Evolutionary conservation across 2,888 invertebrate species (phyloP), one percentile per base, ranked within the genome.

Genomic region (Thereva unica): DNA sequence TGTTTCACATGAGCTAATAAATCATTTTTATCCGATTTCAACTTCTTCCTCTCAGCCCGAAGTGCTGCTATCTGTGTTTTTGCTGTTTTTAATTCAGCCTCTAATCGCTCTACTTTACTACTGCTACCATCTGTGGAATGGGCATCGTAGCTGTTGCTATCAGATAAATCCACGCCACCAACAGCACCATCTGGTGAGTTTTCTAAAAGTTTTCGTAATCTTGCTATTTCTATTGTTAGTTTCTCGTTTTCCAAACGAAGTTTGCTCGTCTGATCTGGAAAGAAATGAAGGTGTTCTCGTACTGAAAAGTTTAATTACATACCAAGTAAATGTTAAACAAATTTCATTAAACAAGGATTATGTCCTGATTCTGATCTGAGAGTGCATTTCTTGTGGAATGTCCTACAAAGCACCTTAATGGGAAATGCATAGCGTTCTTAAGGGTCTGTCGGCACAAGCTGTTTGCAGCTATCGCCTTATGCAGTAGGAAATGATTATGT

Each of bases 1-100:
- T 96, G 95, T 80, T 95, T 95, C 89, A 96, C 95, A 83, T 96
- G 95, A 78, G 90, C 92, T 73, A 96, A 84, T 71, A 97, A 85
- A 82, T 96, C 96, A 77, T 92, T 91, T 82, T 95, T 95, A 82
- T 97, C 96, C 9, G 93, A 91, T 82, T 95, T 93, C 78, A 96
- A 84, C 71, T 94, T 86, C 81, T 95, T 93, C 70, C 95, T 86
- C 81, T 97, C 96, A 68, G 91, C 89, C 80, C 95, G 94, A 76
- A 96, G 83, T 65, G 91, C 93, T 85, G 77, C 69, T 54, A 81
- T 71, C 71, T 80, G 79, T 53, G 75, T 78, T 73, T 79, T 80
- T 3, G 80, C 78, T 55, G 75, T 73, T 65, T 79, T 78, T 63
- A 80, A 73, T 76, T 83, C 81, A 74, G 79, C 76, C 67, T 81